A percentile compares a stretch with the other conserved stretches of the same genome.
phyloP scores from a whole-genome alignment of 2,113 vertebrate genomes.

The Tragelaphus buxtoni region DNA sequence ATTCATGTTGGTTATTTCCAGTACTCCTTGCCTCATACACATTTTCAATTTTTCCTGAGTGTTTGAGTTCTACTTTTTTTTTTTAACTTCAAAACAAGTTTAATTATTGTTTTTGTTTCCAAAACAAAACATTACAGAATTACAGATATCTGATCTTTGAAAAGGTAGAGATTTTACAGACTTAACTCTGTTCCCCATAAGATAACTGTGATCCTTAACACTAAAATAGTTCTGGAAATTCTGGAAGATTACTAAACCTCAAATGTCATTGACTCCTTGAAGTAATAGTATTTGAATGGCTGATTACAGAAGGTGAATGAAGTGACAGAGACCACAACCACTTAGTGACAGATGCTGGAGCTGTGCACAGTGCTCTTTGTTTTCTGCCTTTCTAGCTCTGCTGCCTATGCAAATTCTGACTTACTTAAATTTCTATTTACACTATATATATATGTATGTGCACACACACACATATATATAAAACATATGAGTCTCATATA shows the following conservation, averaged over 20 bases:
- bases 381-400: not conserved
- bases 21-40: not conserved
- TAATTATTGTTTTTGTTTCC: not conserved
- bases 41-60: not conserved
- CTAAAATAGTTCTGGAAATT: not conserved
- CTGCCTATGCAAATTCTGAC: not conserved
- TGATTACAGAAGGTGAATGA: not conserved
- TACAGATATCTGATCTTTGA: not conserved
- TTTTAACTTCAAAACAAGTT: not conserved
- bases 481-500: not conserved
- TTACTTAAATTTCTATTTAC: not conserved
- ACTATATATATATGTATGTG: not conserved
- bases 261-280: not conserved
- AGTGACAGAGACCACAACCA: not conserved
- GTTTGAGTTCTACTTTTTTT: not conserved
- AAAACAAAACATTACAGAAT: not conserved
- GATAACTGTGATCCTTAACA: not conserved
- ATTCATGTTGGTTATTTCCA: not conserved
- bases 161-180: not conserved
- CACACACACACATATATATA: not conserved
- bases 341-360: not conserved
- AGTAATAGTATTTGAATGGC: not conserved
- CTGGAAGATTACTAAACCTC: not conserved
- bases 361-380: not conserved
- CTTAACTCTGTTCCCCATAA: not conserved